Percentiles rank a stretch among this genome's conserved stretches.
These are phyloP conservation scores for Suricata suricatta DNA, from an alignment of 2,113 vertebrate species.

Conservation along the genomic window DNA sequence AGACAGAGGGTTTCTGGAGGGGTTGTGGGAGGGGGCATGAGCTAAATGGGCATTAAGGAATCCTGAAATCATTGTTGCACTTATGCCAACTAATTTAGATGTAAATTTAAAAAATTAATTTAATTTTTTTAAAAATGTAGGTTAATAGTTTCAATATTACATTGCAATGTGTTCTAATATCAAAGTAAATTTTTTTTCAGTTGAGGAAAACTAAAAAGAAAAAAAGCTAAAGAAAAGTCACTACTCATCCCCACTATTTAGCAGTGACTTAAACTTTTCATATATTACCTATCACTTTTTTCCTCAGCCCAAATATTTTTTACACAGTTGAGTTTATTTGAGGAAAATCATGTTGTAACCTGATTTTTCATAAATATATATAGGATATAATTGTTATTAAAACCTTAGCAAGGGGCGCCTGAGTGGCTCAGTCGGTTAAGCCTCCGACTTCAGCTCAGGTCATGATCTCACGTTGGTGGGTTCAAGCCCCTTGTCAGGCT, in stretches of 20 bases:
- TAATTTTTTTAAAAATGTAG: neutral
- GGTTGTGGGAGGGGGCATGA: no score
- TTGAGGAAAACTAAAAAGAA: neutral
- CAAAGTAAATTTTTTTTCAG: neutral
- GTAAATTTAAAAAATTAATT: no score
- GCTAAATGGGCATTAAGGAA: no score
- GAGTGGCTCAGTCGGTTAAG: no score
- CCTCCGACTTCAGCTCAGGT: no score
- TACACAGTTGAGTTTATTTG: neutral
- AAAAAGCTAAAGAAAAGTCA: neutral
- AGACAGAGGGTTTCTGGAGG: no score
- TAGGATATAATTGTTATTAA: conserved; percentile 1
- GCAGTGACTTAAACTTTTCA: conserved; percentile 10
- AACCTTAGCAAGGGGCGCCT: conserved; percentile 15
- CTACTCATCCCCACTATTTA: neutral
- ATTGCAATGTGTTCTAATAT: neutral
- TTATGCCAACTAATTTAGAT: no score
- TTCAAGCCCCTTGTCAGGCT: no score
- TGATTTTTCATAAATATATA: neutral
- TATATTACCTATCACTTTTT: neutral
- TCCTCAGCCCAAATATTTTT: neutral
- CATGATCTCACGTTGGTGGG: no score
- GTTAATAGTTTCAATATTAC: neutral
- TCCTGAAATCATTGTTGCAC: no score
- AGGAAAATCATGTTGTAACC: neutral